A percentile compares a stretch with the other conserved stretches of the same genome.
Evolutionary conservation across 1,140 invertebrate species (phyloP).

Genomic region (Saccostrea echinata): DNA sequence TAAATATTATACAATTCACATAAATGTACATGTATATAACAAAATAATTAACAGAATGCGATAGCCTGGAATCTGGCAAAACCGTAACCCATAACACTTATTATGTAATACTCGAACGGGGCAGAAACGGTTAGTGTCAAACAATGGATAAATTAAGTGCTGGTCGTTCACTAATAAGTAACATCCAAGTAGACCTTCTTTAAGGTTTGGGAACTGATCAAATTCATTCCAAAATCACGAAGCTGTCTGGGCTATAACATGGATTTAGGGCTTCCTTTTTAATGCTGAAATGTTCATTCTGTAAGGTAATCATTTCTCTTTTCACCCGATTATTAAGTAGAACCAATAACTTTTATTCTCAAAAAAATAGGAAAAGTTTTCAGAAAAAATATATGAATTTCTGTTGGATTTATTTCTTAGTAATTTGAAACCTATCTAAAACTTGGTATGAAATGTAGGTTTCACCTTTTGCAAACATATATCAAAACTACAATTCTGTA

Average conservation of each 20-base stretch:
- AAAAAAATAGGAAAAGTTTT: too few species aligned
- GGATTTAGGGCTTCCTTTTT: not conserved
- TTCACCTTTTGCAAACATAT: too few species aligned
- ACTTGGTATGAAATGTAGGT: too few species aligned
- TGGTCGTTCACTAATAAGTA: not conserved
- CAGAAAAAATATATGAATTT: too few species aligned
- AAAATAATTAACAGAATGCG: not conserved
- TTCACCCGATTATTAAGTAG: not conserved
- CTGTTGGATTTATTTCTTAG: too few species aligned
- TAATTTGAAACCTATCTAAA: too few species aligned
- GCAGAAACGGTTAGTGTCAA: not conserved
- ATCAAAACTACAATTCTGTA: too few species aligned
- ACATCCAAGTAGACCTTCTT: not conserved
- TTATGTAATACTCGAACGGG: not conserved
- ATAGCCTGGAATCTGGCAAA: not conserved
- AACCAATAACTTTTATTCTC: too few species aligned
- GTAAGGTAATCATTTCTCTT: not conserved
- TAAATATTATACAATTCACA: too few species aligned
- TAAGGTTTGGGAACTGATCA: not conserved
- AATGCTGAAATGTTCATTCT: not conserved
- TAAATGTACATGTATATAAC: not conserved
- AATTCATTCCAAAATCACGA: not conserved
- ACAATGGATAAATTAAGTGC: conserved; percentile 12
- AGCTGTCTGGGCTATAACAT: not conserved
- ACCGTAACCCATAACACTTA: not conserved